Evolutionary conservation across 1,140 invertebrate species (phyloP).

Genomic region (Macrobrachium rosenbergii): DNA sequence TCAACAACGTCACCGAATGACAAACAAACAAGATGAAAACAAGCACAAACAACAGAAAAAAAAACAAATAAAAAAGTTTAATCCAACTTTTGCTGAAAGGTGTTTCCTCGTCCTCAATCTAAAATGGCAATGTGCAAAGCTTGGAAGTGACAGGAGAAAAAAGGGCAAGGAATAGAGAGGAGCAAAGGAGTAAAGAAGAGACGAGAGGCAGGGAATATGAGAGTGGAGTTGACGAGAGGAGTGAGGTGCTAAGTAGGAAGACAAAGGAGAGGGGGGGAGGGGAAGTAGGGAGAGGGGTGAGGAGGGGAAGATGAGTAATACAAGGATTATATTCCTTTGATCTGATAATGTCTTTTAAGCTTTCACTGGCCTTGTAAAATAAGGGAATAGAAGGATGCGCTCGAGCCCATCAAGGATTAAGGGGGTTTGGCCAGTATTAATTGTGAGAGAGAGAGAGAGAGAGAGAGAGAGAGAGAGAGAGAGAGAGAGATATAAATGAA

Average conservation of each 20-base stretch:
- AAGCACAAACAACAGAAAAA: too few species aligned
- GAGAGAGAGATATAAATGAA: slow-evolving; percentile 20
- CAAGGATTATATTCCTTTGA: too few species aligned
- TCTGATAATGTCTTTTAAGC: too few species aligned
- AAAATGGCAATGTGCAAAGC: too few species aligned
- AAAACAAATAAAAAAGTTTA: too few species aligned
- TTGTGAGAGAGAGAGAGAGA: slow-evolving; percentile 9
- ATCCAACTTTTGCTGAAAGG: too few species aligned
- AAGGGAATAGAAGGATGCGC: too few species aligned
- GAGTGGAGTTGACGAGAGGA: not conserved
- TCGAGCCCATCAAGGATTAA: too few species aligned
- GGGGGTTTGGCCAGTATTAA: not conserved
- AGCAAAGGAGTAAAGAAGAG: not conserved
- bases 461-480: slow-evolving; percentile 30
- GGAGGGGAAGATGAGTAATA: not conserved
- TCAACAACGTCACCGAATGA: too few species aligned
- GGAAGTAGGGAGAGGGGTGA: not conserved
- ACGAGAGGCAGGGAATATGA: not conserved
- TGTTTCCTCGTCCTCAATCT: too few species aligned
- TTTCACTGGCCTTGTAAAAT: too few species aligned
- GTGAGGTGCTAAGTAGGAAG: not conserved
- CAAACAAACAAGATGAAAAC: too few species aligned
- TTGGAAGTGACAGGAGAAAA: not conserved
- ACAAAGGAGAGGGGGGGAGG: not conserved
- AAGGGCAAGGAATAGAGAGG: not conserved